Percentiles rank a stretch among this genome's conserved stretches.
phyloP scores from a whole-genome alignment of 2,113 vertebrate species.

The Burhinus bistriatus region DNA sequence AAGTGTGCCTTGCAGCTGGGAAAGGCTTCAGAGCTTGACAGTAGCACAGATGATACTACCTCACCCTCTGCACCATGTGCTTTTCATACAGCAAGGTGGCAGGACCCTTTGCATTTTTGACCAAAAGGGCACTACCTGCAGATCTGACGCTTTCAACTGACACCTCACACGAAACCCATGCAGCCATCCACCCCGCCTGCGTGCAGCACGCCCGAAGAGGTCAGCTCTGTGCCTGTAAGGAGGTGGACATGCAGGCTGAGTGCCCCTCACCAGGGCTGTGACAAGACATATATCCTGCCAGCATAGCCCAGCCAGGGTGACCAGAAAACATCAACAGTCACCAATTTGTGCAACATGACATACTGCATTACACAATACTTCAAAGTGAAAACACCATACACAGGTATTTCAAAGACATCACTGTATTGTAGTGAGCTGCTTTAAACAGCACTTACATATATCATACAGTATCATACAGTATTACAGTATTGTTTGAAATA shows the following conservation, averaged over 20 bases:
- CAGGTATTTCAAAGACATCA: background rate
- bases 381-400: background rate
- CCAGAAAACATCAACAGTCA: background rate
- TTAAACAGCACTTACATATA: background rate
- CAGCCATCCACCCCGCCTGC: background rate
- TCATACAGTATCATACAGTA: background rate
- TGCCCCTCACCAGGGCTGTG: no score
- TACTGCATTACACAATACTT: background rate
- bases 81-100: no score
- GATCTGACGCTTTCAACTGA: background rate
- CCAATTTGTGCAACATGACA: background rate
- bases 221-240: background rate
- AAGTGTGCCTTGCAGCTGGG: background rate
- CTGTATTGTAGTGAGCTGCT: background rate
- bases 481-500: background rate
- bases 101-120: background rate
- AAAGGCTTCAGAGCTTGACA: background rate
- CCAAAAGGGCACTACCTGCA: background rate
- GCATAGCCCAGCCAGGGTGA: background rate
- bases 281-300: fast-evolving
- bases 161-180: background rate
- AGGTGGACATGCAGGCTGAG: fast-evolving
- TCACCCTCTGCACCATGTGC: background rate
- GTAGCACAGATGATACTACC: background rate
- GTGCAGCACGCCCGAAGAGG: no score